Evolutionary conservation across 2,113 vertebrate genomes (phyloP), one percentile per base, ranked within the genome.

Genomic region (Mesocricetus auratus): DNA sequence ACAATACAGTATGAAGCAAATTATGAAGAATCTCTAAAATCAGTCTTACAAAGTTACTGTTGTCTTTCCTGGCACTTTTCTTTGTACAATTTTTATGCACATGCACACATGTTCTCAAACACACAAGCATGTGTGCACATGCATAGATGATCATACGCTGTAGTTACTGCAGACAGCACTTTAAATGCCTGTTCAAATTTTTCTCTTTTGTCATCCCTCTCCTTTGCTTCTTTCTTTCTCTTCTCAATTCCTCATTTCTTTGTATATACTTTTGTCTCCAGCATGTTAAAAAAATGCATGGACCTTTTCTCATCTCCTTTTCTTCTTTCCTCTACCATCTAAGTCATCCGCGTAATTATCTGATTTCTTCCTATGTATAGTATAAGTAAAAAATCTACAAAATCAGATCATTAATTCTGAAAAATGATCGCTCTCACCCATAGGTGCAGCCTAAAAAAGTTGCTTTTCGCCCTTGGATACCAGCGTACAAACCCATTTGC

Each of bases 401-500:
- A 77, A 53, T 19, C 21, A 45, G 47, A 45, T 77, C 22, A 11
- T 19, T 36, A 62, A 3, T 53, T 42, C n/a, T 39, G 39, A 58
- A 45, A 62, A 53, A 1, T 0, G 66, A 62, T 21, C 7, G 42
- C 42, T 2, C 19, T 7, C 0, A 5, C 42, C 5, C 21, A 45
- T 31, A 5, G 31, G 31, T 9, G 12, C 15, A 58, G 3, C 31
- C 50, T 19, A 26, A 3, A 5, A 4, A 9, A 4, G n/a, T 36
- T 68, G 7, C 45, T 73, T 7, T 42, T 3, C n/a, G n/a, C 12
- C 33, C 31, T 1, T 9, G 58, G 75, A 26, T 53, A 9, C 2
- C 12, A 33, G 13, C 9, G 0, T 77, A 64, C 56, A 45, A 22
- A 39, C 29, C n/a, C 26, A 0, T 4, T 0, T 66, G 7, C 5